Evolutionary conservation across 2,888 invertebrate species (phyloP), one percentile per base, ranked within the genome.

Genomic region (Nesidiocoris tenuis): DNA sequence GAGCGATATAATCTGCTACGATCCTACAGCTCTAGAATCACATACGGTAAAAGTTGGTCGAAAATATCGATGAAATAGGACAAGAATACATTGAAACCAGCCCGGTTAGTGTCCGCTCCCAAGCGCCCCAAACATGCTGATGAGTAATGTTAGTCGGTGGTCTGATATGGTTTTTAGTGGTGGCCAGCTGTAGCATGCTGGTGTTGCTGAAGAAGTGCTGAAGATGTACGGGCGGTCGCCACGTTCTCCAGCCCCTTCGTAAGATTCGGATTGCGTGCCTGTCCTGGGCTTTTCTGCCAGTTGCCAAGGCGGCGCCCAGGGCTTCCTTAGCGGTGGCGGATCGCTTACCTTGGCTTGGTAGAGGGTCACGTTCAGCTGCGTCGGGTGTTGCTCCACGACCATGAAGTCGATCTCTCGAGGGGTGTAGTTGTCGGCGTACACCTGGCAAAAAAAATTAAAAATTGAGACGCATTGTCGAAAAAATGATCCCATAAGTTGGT

Each of bases 341-440:
- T 65, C 76, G 82, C 86, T 86, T 88, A 94, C 94, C 88, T 92
- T 92, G 55, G 90, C 88, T 68, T 90, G 89, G 82, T 90, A 89
- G 79, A 95, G 84, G 7, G 94, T 95, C 56, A 95, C 89, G 84
- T 95, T 95, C 63, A 95, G 85, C 71, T 92, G 85, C 1, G 95
- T 94, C 1, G 95, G 94, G 84, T 94, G 93, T 81, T 90, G 90
- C 79, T 94, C 93, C 65, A 92, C 90, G 7, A 95, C 93, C 84
- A 91, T 90, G 82, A 95, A 94, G 82, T 94, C 94, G 23, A 94
- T 86, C 83, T 95, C 94, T 81, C 90, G 88, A 0, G 95, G 93
- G 59, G 91, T 86, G 82, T 90, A 95, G 57, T 94, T 93, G 81
- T 94, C 93, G 25, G 93, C 94, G 81, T 91, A 90, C 16, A 93